Evolutionary conservation across 2,113 vertebrate genomes (phyloP), one percentile per base, ranked within the genome.

Genomic region (Barnardius zonarius): DNA sequence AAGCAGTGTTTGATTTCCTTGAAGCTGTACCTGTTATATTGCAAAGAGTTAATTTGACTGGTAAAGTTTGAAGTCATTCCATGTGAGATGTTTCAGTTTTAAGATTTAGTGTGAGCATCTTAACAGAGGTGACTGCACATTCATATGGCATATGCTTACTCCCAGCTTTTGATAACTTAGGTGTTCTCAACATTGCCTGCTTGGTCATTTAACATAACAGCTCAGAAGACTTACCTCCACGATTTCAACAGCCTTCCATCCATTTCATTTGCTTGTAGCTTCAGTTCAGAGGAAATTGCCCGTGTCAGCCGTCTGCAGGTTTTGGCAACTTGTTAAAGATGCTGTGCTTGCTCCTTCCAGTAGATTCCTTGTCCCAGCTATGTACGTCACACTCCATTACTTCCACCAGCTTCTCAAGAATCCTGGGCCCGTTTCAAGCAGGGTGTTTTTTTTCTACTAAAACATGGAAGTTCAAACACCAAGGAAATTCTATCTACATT

Each of bases 251-350:
- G 33, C 10, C 31, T 67, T 77, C 77, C 52, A 44, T 49, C 57
- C 33, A 33, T 39, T 76, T 81, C 28, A 8, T 46, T 55, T 91
- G 81, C 77, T 33, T 64, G 51, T 54, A 80, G 30, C 77, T 69
- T 63, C 88, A 78, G 73, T 70, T 91, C 9, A 43, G 41, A 80
- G 68, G 67, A 95, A 92, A 87, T 59, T 43, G 80, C 54, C 80
- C 10, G 0, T 85, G 55, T 79, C 79, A 46, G 35, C 10, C 59
- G 54, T 86, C 51, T 91, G 92, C 59, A 61, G 81, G 22, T 76
- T 63, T 95, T 97, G 95, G 92, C 86, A 86, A 35, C 35, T 72
- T 90, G 67, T 85, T 52, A 51, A 92, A 95, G 92, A 72, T 74
- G 55, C 78, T 31, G 5, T 57, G 37, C 69, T 85, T 2, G 10